These are phyloP conservation scores for Drosophila trichaetosa DNA, from an alignment of 2,888 invertebrate genomes.

Conservation along the genomic window DNA sequence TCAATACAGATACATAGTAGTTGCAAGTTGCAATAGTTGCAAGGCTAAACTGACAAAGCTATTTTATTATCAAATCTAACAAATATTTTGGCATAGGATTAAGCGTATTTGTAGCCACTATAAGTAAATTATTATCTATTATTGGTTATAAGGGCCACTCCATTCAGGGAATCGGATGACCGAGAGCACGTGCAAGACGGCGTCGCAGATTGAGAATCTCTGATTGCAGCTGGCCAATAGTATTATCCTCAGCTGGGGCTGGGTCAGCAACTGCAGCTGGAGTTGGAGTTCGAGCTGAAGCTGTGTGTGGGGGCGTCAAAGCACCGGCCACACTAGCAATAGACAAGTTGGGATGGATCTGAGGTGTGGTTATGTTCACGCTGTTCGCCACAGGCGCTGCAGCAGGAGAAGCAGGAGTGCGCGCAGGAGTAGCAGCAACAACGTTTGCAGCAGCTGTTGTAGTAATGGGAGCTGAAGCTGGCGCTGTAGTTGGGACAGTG, in stretches of 20 bases:
- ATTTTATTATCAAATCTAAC: conserved; percentile 3
- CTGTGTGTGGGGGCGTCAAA: not conserved
- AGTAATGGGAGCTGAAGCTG: not conserved
- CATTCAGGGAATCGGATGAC: conserved; percentile 6
- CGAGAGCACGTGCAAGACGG: conserved; percentile 72
- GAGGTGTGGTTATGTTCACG: conserved; percentile 54
- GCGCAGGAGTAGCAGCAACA: not conserved
- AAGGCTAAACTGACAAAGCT: not conserved
- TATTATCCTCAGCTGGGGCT: not conserved
- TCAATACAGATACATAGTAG: not conserved
- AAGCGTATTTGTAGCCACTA: conserved; percentile 14
- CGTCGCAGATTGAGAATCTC: conserved; percentile 77
- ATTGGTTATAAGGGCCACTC: not conserved
- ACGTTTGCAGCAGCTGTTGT: not conserved
- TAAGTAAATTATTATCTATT: not conserved
- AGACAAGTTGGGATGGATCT: conserved; percentile 62
- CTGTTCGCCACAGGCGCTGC: conserved; percentile 1
- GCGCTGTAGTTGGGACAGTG: not conserved
- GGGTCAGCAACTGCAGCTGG: not conserved
- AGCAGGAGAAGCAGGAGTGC: not conserved
- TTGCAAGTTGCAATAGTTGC: not conserved
- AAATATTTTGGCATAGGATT: not conserved
- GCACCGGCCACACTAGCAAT: conserved; percentile 68
- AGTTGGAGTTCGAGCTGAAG: not conserved
- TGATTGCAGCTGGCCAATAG: conserved; percentile 70